These are phyloP conservation scores for Trissolcus basalis DNA, from an alignment of 1,140 invertebrate species.

Conservation along the genomic window DNA sequence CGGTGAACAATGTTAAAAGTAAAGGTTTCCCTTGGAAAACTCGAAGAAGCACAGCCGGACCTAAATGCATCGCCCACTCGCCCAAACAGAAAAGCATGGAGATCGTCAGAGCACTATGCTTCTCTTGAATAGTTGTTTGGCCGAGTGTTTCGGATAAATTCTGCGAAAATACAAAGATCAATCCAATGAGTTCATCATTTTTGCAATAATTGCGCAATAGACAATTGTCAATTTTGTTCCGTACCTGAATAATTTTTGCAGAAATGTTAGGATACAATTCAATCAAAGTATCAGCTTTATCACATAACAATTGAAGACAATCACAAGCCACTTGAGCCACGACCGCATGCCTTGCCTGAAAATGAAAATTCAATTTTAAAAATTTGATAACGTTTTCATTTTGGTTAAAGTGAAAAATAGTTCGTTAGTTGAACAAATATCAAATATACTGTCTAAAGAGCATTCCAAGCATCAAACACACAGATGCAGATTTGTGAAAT, in stretches of 20 bases:
- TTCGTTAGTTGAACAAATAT: background rate
- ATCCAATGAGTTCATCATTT: constrained; percentile 8
- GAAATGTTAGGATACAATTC: constrained; percentile 87
- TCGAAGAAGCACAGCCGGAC: constrained; percentile 73
- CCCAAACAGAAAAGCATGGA: constrained; percentile 92
- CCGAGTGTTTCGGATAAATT: constrained; percentile 79
- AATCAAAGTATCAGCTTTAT: constrained; percentile 85
- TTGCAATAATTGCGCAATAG: no score
- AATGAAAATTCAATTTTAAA: constrained; percentile 4
- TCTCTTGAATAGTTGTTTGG: constrained; percentile 75
- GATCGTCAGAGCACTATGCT: constrained; percentile 81
- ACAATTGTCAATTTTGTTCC: no score
- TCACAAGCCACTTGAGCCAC: constrained; percentile 93
- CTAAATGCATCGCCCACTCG: constrained; percentile 93
- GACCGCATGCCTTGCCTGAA: constrained; percentile 87
- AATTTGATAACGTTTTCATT: no score
- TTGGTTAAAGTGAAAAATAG: constrained; percentile 2
- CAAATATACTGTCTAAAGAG: background rate
- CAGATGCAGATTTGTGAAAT: no score
- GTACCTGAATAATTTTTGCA: constrained; percentile 83
- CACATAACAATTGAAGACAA: constrained; percentile 86
- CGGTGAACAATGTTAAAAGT: constrained; percentile 80
- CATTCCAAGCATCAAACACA: no score
- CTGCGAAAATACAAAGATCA: constrained; percentile 65
- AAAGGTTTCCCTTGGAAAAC: constrained; percentile 77